Evolutionary conservation across 2,888 invertebrate species (phyloP).

Genomic region (Plebejus melissa): DNA sequence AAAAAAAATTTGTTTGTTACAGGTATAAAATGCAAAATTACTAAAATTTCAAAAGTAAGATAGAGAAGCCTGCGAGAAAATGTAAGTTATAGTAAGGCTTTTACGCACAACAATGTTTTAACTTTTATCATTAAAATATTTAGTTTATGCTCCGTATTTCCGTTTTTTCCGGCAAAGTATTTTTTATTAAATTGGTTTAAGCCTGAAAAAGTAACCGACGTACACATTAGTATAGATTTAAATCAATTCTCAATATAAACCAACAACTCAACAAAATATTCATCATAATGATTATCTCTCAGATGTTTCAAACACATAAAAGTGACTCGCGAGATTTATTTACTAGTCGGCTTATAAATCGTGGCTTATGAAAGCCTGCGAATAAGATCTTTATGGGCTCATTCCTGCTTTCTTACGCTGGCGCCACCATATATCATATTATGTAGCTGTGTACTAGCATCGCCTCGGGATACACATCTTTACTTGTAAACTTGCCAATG

Average conservation of each 20-base stretch:
- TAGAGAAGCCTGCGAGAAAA: background rate
- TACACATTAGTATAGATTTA: background rate
- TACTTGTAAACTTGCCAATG: background rate
- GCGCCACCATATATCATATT: conserved; percentile 53
- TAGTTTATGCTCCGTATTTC: no score
- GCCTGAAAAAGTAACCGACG: no score
- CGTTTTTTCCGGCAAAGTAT: no score
- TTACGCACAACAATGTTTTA: background rate
- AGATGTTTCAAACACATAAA: conserved; percentile 25
- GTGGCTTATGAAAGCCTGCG: conserved; percentile 55
- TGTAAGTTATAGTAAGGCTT: no score
- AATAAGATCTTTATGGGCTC: conserved; percentile 59
- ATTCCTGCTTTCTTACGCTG: conserved; percentile 49
- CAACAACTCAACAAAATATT: background rate
- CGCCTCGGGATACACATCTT: conserved; percentile 5
- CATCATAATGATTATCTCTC: conserved; percentile 7
- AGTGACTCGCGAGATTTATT: conserved; percentile 36
- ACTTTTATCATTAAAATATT: background rate
- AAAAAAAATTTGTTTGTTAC: background rate
- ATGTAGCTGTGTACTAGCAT: conserved; percentile 12
- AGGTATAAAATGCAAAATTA: background rate
- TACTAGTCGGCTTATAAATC: conserved; percentile 52
- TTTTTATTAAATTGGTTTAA: no score
- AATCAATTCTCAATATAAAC: background rate
- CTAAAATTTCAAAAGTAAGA: background rate